phyloP scores from a whole-genome alignment of 2,797 vertebrate species.

The Apodemus agrarius region DNA sequence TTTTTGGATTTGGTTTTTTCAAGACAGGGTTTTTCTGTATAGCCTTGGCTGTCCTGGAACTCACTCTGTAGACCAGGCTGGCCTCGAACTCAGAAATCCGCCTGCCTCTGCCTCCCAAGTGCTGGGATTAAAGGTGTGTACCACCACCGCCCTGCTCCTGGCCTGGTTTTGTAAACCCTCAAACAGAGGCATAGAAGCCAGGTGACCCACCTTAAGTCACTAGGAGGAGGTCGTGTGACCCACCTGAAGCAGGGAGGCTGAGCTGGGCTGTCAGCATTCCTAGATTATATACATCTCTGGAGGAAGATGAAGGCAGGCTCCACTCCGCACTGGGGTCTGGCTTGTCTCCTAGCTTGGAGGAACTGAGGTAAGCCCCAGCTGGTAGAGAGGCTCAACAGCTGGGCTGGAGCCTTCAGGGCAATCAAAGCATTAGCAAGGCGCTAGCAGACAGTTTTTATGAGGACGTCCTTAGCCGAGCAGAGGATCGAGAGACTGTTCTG shows the following conservation, averaged over 20 bases:
- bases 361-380: not conserved
- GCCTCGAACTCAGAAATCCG: no score
- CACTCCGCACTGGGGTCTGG: not conserved
- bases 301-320: not conserved
- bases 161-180: not conserved
- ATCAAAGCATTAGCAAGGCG: conserved; percentile 48
- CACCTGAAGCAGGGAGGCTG: not conserved
- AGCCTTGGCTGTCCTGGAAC: no score
- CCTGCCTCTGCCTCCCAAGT: no score
- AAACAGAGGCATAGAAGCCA: not conserved
- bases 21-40: no score
- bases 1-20: no score
- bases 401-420: not conserved
- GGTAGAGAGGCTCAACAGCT: not conserved
- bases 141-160: not conserved
- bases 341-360: not conserved
- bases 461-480: not conserved
- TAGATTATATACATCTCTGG: accelerated
- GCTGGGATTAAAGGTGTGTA: no score
- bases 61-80: no score
- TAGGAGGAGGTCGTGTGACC: not conserved
- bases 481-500: not conserved
- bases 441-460: not conserved
- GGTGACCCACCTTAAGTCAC: not conserved
- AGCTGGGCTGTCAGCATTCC: not conserved